A percentile compares a stretch with the other conserved stretches of the same genome.
phyloP scores from a whole-genome alignment of 2,113 vertebrate genomes.

The Columba janthina region DNA sequence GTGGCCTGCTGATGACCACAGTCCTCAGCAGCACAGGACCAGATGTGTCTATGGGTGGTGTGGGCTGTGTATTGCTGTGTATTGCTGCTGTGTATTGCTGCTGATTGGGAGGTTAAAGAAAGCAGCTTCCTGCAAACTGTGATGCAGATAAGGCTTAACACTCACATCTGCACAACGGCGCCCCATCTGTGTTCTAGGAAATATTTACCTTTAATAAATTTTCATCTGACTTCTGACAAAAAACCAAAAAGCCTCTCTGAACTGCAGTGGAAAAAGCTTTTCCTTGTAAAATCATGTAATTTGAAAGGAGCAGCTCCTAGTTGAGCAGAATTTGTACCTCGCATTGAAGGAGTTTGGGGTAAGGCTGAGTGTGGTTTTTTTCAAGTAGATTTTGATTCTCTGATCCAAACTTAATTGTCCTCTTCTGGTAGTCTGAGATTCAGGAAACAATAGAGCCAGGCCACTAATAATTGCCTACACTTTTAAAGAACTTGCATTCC shows the following conservation, averaged over 20 bases:
- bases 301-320: not conserved
- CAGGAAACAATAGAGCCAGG: not conserved
- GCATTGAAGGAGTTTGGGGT: not conserved
- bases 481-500: not conserved
- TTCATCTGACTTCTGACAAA: not conserved
- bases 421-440: not conserved
- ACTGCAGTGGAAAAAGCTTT: not conserved
- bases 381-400: not conserved
- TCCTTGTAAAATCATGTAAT: not conserved
- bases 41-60: not conserved
- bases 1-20: not conserved
- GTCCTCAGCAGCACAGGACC: not conserved
- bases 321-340: not conserved
- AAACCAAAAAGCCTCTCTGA: not conserved
- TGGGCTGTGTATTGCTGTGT: not conserved
- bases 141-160: not conserved
- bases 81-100: not conserved
- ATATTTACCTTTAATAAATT: not conserved
- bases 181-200: not conserved
- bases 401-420: not conserved
- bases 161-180: not conserved
- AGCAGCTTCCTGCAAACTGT: not conserved
- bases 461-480: not conserved
- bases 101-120: not conserved
- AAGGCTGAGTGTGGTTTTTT: not conserved